Conservation (phyloP, 2,113 vertebrate genomes). For the Crotalus horridus region DNA sequence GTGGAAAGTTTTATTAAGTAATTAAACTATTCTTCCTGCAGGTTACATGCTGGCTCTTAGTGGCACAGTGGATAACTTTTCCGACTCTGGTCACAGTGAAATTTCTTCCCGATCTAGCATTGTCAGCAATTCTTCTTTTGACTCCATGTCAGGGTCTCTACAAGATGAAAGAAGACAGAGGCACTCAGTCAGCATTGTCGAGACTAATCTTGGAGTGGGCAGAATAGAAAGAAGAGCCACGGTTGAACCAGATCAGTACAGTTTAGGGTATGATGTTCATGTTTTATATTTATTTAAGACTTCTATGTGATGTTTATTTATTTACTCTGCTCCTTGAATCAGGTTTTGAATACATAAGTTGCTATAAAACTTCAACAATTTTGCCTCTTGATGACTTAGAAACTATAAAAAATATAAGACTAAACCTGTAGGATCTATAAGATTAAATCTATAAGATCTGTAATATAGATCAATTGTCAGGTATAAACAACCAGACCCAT, state of each 20-base stretch:
- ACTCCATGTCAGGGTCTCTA: slow-evolving; percentile 76
- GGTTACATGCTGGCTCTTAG: slow-evolving; percentile 82
- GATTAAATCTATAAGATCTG: background rate
- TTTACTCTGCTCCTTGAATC: background rate
- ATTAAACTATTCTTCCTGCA: slow-evolving; percentile 57
- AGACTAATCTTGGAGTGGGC: slow-evolving; percentile 77
- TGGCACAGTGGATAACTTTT: slow-evolving; percentile 86
- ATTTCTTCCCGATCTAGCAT: slow-evolving; percentile 96
- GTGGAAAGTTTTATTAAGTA: slow-evolving; percentile 15
- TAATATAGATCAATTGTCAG: background rate
- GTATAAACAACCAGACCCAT: background rate
- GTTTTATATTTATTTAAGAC: slow-evolving; percentile 9
- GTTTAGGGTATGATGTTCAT: slow-evolving; percentile 80
- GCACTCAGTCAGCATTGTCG: slow-evolving; percentile 84
- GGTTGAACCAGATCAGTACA: slow-evolving; percentile 92
- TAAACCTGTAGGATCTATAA: background rate
- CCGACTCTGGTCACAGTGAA: slow-evolving; percentile 95
- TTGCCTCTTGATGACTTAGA: background rate
- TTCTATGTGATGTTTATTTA: background rate
- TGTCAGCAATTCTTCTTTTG: slow-evolving; percentile 96
- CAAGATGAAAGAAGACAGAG: slow-evolving; percentile 89
- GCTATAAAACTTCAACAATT: background rate
- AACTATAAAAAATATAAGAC: background rate
- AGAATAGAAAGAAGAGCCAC: slow-evolving; percentile 84
- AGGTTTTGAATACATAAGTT: background rate